Evolutionary conservation across 2,113 vertebrate species (phyloP).

Genomic region (Urocynchramus pylzowi): DNA sequence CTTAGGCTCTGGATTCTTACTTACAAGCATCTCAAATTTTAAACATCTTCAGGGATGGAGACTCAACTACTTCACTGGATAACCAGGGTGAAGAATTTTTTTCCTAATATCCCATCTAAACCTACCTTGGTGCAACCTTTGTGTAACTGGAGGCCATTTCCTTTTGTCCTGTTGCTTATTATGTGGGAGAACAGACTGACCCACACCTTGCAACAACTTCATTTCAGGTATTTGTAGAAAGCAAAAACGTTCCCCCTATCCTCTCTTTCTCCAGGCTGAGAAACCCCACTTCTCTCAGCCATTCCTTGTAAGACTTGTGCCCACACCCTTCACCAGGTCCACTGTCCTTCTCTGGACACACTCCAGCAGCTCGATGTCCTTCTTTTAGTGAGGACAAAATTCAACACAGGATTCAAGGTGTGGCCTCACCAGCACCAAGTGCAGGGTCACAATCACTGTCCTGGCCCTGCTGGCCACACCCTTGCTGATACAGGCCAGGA

Average conservation of each 20-base stretch:
- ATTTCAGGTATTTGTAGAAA: neutral
- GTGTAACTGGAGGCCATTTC: neutral
- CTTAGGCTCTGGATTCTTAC: neutral
- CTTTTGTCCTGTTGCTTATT: neutral
- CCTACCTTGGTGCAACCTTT: neutral
- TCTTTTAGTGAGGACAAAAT: neutral
- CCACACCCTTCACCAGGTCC: neutral
- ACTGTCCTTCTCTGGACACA: neutral
- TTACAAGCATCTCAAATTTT: neutral
- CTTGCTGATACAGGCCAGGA: neutral
- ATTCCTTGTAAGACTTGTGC: neutral
- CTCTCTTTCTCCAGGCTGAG: neutral
- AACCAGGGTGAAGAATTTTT: neutral
- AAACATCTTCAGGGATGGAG: neutral
- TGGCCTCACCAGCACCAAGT: neutral
- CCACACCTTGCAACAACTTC: neutral
- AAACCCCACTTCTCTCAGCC: neutral
- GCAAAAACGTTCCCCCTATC: fast-evolving
- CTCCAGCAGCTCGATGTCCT: neutral
- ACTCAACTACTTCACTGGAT: neutral
- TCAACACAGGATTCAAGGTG: neutral
- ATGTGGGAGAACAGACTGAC: neutral
- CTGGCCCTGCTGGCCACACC: neutral
- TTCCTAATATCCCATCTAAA: neutral
- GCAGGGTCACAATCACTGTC: neutral